A percentile compares a stretch with the other conserved stretches of the same genome.
phyloP scores from a whole-genome alignment of 1,140 invertebrate genomes.

The Lordiphosa stackelbergi region DNA sequence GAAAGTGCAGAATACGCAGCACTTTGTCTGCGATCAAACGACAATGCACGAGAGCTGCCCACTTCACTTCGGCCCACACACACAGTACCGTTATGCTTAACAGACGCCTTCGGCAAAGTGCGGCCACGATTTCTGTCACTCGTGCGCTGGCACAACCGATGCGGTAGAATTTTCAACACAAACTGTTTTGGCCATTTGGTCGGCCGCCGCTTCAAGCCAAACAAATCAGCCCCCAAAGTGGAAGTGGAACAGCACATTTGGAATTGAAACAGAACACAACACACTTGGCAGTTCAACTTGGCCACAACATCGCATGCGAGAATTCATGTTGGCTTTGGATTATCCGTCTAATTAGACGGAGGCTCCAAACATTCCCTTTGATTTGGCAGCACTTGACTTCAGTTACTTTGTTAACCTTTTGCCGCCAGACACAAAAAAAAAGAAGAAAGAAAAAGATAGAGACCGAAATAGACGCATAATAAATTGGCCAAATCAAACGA shows the following conservation, averaged over 20 bases:
- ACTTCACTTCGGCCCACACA: slow-evolving; percentile 19
- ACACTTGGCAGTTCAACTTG: slow-evolving; percentile 3
- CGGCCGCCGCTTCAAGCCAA: slow-evolving; percentile 22
- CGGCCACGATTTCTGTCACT: slow-evolving; percentile 15
- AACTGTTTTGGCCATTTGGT: slow-evolving; percentile 27
- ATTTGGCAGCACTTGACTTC: slow-evolving; percentile 30
- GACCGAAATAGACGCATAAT: slow-evolving; percentile 28
- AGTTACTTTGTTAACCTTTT: slow-evolving; percentile 33
- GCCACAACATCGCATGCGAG: slow-evolving; percentile 56
- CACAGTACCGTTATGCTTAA: slow-evolving; percentile 48
- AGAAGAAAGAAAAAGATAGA: slow-evolving; percentile 22
- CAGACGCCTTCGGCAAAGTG: slow-evolving; percentile 29
- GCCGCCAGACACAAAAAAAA: slow-evolving; percentile 15
- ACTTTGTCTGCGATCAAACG: slow-evolving; percentile 42
- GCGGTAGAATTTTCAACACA: slow-evolving; percentile 65
- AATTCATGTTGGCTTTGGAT: slow-evolving; percentile 9
- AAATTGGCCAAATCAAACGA: slow-evolving; percentile 35
- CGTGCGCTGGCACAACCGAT: slow-evolving; percentile 56
- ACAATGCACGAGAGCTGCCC: slow-evolving; percentile 12
- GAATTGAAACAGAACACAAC: slow-evolving; percentile 12
- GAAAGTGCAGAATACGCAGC: slow-evolving; percentile 26
- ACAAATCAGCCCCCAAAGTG: slow-evolving; percentile 16
- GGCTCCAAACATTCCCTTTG: slow-evolving; percentile 33
- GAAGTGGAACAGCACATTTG: slow-evolving; percentile 25
- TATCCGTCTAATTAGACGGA: slow-evolving; percentile 45